Conservation (phyloP, 2,888 invertebrate species). For the Noctuana brunneofusca region DNA sequence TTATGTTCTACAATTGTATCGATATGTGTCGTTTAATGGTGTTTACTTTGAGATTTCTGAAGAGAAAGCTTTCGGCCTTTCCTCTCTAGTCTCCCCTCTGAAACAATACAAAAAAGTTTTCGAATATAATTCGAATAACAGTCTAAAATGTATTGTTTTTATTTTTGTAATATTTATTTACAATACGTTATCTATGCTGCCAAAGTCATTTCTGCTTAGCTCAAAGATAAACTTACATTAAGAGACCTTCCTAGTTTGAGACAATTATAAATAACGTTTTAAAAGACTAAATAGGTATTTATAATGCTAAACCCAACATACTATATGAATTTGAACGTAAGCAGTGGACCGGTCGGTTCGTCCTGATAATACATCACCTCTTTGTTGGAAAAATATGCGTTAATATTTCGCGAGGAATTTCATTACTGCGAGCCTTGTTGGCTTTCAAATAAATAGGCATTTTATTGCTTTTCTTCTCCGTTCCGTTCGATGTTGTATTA, state of each 20-base stretch:
- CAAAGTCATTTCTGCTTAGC: too few relatives aligned
- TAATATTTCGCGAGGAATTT: conserved; percentile 79
- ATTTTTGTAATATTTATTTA: too few relatives aligned
- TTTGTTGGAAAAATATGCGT: conserved; percentile 73
- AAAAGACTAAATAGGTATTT: background rate
- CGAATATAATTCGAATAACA: too few relatives aligned
- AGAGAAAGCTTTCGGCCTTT: too few relatives aligned
- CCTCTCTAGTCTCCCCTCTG: too few relatives aligned
- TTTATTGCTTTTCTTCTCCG: conserved; percentile 74
- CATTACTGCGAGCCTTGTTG: conserved; percentile 74
- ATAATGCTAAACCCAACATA: background rate
- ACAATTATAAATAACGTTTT: background rate
- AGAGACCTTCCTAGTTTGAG: background rate
- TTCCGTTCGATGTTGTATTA: conserved; percentile 64
- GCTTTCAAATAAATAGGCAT: conserved; percentile 78
- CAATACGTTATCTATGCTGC: too few relatives aligned
- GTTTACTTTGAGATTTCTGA: too few relatives aligned
- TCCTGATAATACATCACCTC: conserved; percentile 69
- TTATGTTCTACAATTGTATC: background rate
- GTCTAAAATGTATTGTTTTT: too few relatives aligned
- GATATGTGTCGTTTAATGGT: background rate
- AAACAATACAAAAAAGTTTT: too few relatives aligned
- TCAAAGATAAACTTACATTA: too few relatives aligned
- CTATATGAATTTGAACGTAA: background rate
- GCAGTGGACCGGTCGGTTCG: conserved; percentile 26